phyloP scores from a whole-genome alignment of 2,888 invertebrate genomes.

The Plutella xylostella region DNA sequence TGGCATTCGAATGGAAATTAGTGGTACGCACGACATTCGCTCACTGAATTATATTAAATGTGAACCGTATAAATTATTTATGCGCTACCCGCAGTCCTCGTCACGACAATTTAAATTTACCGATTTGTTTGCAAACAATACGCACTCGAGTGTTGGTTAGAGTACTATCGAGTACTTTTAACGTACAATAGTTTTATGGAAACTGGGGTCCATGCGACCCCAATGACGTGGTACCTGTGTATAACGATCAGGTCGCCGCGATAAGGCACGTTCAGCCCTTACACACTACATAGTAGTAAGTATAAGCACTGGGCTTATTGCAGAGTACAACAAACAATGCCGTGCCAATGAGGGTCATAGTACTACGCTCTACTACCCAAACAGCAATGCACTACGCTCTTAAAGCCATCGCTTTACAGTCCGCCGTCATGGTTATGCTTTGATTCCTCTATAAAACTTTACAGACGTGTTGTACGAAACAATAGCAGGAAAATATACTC shows the following conservation, averaged over 20 bases:
- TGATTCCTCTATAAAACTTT: background rate
- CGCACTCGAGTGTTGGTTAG: constrained; percentile 26
- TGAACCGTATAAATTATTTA: constrained; percentile 3
- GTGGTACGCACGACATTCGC: constrained; percentile 21
- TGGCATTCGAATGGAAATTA: constrained; percentile 40
- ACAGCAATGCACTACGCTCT: too few relatives aligned
- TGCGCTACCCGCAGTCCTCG: background rate
- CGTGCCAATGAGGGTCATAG: too few relatives aligned
- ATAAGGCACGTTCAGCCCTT: constrained; percentile 43
- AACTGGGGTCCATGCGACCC: constrained; percentile 34
- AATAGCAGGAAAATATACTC: background rate
- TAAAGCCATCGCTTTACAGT: too few relatives aligned
- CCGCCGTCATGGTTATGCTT: background rate
- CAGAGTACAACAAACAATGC: too few relatives aligned
- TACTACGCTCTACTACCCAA: too few relatives aligned
- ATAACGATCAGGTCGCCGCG: constrained; percentile 29
- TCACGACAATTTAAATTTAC: constrained; percentile 1
- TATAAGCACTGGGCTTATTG: too few relatives aligned
- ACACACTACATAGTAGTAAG: too few relatives aligned
- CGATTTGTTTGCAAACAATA: constrained; percentile 24
- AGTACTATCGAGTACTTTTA: constrained; percentile 37
- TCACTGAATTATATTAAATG: constrained; percentile 5
- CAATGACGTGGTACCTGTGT: constrained; percentile 32
- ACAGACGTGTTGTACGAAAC: too few relatives aligned
- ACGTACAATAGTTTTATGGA: constrained; percentile 46